phyloP scores from a whole-genome alignment of 1,140 invertebrate species.

The Archegozetes longisetosus region DNA sequence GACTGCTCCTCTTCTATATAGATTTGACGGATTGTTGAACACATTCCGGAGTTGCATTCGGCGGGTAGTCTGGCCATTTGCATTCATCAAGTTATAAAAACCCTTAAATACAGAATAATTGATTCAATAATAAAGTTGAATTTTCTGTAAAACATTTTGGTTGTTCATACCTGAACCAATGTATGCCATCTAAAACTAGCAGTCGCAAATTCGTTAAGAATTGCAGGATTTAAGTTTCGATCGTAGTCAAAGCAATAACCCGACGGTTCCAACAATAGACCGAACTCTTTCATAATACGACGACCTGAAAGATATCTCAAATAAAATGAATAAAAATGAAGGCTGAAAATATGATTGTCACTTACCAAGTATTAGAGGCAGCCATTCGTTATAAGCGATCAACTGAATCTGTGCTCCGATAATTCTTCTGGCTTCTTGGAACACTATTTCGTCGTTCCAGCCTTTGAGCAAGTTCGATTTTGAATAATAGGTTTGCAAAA shows the following conservation, averaged over 20 bases:
- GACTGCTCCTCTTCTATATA: conserved; percentile 15
- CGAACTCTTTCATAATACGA: conserved; percentile 23
- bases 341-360: neutral
- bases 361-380: conserved; percentile 56
- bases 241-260: conserved; percentile 30
- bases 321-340: neutral
- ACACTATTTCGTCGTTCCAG: conserved; percentile 24
- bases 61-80: neutral
- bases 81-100: conserved; percentile 12
- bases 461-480: no score
- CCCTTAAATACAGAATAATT: conserved; percentile 3
- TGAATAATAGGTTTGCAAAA: no score
- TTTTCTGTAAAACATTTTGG: neutral
- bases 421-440: conserved; percentile 52
- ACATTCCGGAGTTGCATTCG: conserved; percentile 10
- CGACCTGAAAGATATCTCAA: conserved; percentile 19
- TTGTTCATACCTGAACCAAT: conserved; percentile 22
- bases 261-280: conserved; percentile 20
- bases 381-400: conserved; percentile 70
- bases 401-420: conserved; percentile 72
- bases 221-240: conserved; percentile 28
- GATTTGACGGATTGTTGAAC: conserved; percentile 17
- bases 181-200: conserved; percentile 22
- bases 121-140: neutral
- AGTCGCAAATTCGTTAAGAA: conserved; percentile 31